A percentile compares a stretch with the other conserved stretches of the same genome.
Evolutionary conservation across 2,888 invertebrate genomes (phyloP).

Genomic region (Lasioglossum morio): DNA sequence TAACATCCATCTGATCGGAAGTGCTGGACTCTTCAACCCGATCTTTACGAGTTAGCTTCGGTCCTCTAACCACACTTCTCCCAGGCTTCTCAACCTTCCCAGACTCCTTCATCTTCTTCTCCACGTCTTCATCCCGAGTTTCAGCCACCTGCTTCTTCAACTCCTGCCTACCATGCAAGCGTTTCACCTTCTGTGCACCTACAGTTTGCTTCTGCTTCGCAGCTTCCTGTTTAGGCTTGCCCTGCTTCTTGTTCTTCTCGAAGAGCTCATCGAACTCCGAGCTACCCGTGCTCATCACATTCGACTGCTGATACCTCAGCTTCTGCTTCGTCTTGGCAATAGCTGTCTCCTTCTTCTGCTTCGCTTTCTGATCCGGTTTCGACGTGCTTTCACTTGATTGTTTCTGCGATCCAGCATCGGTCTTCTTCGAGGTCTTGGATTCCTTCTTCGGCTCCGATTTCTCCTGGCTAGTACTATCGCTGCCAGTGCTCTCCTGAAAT

Average conservation of each 20-base stretch:
- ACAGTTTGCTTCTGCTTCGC: constrained; percentile 57
- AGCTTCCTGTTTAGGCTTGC: constrained; percentile 37
- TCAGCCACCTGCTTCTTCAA: constrained; percentile 34
- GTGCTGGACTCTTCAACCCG: constrained; percentile 56
- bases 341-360: constrained; percentile 54
- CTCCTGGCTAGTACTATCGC: constrained; percentile 63
- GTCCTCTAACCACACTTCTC: constrained; percentile 12
- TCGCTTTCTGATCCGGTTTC: constrained; percentile 30
- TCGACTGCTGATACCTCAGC: constrained; percentile 71
- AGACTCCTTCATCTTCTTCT: constrained; percentile 46
- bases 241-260: constrained; percentile 66
- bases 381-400: constrained; percentile 5
- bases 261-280: constrained; percentile 75
- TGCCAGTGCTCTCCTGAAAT: constrained; percentile 59
- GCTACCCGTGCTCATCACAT: constrained; percentile 75
- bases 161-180: constrained; percentile 65
- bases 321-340: constrained; percentile 63
- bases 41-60: constrained; percentile 52
- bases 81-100: constrained; percentile 28
- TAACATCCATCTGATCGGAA: constrained; percentile 44
- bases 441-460: constrained; percentile 60
- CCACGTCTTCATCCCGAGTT: constrained; percentile 38
- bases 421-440: constrained; percentile 36
- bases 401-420: constrained; percentile 37
- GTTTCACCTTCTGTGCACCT: constrained; percentile 63